Base-by-base conservation (phyloP, 1,140 invertebrate species). In the Centruroides sculpturatus region DNA sequence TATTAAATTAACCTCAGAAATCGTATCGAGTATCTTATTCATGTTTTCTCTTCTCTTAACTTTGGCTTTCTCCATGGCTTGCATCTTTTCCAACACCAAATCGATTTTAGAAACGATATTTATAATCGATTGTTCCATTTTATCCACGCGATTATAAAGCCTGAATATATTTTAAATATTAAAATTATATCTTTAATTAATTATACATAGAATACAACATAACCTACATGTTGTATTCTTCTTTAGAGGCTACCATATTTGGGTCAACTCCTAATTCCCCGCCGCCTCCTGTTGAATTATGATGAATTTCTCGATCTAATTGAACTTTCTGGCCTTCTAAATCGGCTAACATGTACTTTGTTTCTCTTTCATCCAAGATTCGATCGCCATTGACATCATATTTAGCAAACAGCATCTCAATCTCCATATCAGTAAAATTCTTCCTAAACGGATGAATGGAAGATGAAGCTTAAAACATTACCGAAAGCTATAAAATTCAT, bases 321-420 rank as follows among this genome's bases (percentile, higher is more conserved):
- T 71, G 60, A n/a, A 64, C 61, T 48, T 68, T 67, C 57, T 76
- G 69, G 8, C 69, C 69, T 48, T 73, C 74, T 47, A 76, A 59
- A 57, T 75, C 74, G 6, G 64, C 65, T 6, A 74, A 57, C 70
- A 75, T 75, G 61, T 66, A 59, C 36, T 71, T 68, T 13, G 72
- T 68, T 64, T 81, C 80, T 23, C 76, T 72, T 49, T 74, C 71
- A 67, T 80, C 76, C 53, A 82, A 67, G 7, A 76, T 72, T 51
- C 77, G 73, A 68, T 79, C 77, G 50, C 77, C 77, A 66, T 80
- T 80, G 63, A 74, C 66, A 64, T 84, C 82, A 65, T 84, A 85
- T 64, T 79, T 78, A 1, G 80, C 75, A 67, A 85, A 81, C 67
- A 84, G 78, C 75, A 83, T 82, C 70, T 84, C 81, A 60, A 85